A percentile compares a stretch with the other conserved stretches of the same genome.
Conservation (phyloP, 2,888 invertebrate species). For the Axea sp. region DNA sequence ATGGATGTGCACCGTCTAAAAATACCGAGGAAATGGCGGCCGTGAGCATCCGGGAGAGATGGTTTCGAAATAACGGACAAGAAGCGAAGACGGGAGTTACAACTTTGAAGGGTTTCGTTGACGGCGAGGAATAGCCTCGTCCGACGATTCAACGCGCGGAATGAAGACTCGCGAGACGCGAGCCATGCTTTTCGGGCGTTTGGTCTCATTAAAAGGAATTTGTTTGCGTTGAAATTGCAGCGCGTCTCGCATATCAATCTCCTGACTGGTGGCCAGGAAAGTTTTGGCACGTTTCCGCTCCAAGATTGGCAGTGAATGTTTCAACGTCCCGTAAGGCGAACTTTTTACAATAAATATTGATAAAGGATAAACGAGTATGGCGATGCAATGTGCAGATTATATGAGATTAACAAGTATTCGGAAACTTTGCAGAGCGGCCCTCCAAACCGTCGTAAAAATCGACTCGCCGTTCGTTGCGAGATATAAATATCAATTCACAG, state of each 20-base stretch:
- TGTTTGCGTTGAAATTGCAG: too few relatives aligned
- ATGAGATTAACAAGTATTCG: constrained; percentile 29
- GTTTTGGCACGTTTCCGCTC: too few relatives aligned
- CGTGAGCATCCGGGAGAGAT: constrained; percentile 1
- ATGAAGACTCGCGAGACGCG: too few relatives aligned
- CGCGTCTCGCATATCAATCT: too few relatives aligned
- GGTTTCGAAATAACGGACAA: constrained; percentile 32
- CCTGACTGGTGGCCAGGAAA: too few relatives aligned
- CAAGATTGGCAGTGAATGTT: too few relatives aligned
- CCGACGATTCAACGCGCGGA: too few relatives aligned
- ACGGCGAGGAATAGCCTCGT: too few relatives aligned
- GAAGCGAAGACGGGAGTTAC: background rate
- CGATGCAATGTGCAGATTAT: constrained; percentile 9
- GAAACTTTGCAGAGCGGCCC: background rate
- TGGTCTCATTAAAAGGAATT: too few relatives aligned
- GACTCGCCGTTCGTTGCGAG: background rate
- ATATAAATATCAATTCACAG: constrained; percentile 10
- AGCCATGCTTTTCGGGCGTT: too few relatives aligned
- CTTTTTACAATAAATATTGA: constrained; percentile 35
- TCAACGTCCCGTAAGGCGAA: constrained; percentile 5
- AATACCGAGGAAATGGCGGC: constrained; percentile 12
- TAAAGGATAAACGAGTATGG: constrained; percentile 23
- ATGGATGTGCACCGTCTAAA: constrained; percentile 25
- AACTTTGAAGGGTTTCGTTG: too few relatives aligned
- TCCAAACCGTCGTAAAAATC: constrained; percentile 17